Conservation (phyloP, 37 sponge, comb jelly and placozoan species). For the Chondrilla cf. caribensis region DNA sequence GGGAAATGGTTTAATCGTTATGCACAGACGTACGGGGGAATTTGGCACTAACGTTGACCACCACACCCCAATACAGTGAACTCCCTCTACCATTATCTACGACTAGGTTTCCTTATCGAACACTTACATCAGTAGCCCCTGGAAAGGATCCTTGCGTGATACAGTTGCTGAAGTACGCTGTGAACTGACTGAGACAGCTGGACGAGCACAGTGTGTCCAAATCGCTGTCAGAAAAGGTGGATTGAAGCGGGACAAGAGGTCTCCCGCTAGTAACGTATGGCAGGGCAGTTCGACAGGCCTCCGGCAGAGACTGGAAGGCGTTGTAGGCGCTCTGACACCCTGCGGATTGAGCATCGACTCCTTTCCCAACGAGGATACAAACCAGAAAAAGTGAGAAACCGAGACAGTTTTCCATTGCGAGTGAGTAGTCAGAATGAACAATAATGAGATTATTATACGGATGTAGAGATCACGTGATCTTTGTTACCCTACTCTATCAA, state of each 20-base stretch:
- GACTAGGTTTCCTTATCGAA: too few species aligned
- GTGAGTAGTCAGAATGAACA: neutral
- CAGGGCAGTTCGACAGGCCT: neutral
- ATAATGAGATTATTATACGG: too few species aligned
- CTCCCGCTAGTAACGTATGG: neutral
- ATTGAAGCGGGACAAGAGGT: neutral
- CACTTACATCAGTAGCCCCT: neutral
- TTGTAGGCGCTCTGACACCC: constrained; percentile 68
- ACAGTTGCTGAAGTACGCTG: neutral
- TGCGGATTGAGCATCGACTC: constrained; percentile 92
- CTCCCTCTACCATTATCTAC: too few species aligned
- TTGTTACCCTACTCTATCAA: too few species aligned
- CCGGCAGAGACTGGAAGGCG: neutral
- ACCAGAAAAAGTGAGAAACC: constrained; percentile 95
- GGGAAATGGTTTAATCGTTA: too few species aligned
- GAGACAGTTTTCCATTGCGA: constrained; percentile 54
- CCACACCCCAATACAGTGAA: too few species aligned
- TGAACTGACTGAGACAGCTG: neutral
- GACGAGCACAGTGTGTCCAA: constrained; percentile 4
- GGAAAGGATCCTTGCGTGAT: neutral
- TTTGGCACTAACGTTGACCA: too few species aligned
- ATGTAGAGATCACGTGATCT: too few species aligned
- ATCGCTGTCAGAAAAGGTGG: neutral
- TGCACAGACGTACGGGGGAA: too few species aligned
- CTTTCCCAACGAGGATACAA: constrained; percentile 88